Evolutionary conservation across 2,797 vertebrate genomes (phyloP).

Genomic region (Sebastes oblongus): DNA sequence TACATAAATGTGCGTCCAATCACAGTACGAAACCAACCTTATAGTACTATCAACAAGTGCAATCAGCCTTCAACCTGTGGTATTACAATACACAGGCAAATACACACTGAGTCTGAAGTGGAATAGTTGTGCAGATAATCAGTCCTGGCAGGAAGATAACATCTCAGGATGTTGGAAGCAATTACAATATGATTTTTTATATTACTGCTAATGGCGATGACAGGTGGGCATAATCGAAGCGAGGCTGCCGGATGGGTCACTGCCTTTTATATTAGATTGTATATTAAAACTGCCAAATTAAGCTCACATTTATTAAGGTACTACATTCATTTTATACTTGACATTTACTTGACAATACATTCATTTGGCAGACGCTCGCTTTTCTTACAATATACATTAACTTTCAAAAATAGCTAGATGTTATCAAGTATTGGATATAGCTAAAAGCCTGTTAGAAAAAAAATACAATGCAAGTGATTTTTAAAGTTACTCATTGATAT

Average conservation of each 20-base stretch:
- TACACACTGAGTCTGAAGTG: background rate
- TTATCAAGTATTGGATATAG: accelerated
- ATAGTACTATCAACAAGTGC: background rate
- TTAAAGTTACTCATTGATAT: background rate
- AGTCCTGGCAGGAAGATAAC: background rate
- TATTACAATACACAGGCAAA: background rate
- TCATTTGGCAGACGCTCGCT: background rate
- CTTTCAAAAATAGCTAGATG: background rate
- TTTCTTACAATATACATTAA: background rate
- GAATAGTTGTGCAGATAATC: background rate
- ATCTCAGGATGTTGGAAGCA: background rate
- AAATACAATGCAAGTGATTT: too few relatives aligned
- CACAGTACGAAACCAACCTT: background rate
- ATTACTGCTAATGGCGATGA: background rate
- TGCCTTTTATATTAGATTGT: background rate
- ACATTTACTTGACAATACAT: background rate
- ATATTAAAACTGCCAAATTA: background rate
- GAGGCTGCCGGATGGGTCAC: background rate
- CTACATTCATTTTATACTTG: background rate
- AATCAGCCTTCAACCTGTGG: background rate
- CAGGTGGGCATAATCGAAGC: background rate
- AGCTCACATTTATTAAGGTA: background rate
- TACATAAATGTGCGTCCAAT: background rate
- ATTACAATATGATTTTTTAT: background rate
- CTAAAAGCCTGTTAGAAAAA: too few relatives aligned